These are phyloP conservation scores for Dasyprocta punctata DNA, from an alignment of 2,113 vertebrate genomes.

Conservation along the genomic window DNA sequence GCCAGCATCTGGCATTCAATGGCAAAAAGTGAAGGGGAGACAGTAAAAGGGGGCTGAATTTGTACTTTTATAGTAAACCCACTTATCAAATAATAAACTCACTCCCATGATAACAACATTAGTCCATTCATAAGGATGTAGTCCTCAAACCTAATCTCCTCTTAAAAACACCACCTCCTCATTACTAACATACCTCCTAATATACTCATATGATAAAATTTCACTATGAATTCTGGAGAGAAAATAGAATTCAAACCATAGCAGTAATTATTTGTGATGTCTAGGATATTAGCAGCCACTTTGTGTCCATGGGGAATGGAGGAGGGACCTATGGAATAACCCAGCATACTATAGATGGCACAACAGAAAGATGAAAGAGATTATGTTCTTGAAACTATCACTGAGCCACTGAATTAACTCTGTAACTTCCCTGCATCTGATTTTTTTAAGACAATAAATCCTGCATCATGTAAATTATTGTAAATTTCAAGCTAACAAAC, in stretches of 20 bases:
- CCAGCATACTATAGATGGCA: not conserved
- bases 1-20: not conserved
- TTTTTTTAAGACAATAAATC: not conserved
- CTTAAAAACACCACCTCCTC: not conserved
- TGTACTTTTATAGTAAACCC: not conserved
- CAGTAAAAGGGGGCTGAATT: not conserved
- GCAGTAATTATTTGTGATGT: not conserved
- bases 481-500: not conserved
- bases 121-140: not conserved
- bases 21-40: not conserved
- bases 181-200: too few species aligned
- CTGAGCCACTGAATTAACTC: not conserved
- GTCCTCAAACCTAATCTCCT: not conserved
- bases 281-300: not conserved
- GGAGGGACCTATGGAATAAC: not conserved
- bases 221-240: not conserved
- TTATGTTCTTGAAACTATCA: not conserved
- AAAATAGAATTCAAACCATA: not conserved
- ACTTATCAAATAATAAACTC: not conserved
- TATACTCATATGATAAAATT: not conserved
- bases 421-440: not conserved
- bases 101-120: too few species aligned
- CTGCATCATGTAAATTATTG: not conserved
- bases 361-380: not conserved
- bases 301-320: not conserved